Evolutionary conservation across 2,797 vertebrate genomes (phyloP).

Genomic region (Sylvilagus floridanus): DNA sequence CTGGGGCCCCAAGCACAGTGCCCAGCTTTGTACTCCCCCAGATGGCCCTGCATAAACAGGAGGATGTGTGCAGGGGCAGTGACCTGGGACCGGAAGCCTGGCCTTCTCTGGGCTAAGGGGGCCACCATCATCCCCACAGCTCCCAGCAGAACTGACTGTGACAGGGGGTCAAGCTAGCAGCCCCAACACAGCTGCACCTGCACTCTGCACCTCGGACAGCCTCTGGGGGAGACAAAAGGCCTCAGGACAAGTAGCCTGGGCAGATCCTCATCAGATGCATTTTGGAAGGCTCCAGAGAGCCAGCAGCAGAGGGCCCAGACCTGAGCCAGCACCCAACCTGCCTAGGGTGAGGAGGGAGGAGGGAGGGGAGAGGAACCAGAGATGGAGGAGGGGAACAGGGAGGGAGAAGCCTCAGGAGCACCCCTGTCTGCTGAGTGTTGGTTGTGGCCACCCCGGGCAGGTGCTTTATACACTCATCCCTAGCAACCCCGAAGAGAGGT

Average conservation of each 20-base stretch:
- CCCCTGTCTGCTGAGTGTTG: not conserved
- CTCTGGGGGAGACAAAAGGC: not conserved
- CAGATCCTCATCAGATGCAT: not conserved
- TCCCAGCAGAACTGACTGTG: not conserved
- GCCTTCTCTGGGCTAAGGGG: not conserved
- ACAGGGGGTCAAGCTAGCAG: rapidly evolving
- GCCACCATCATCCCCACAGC: not conserved
- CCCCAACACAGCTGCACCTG: too few relatives aligned
- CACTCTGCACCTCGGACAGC: not conserved
- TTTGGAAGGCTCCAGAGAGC: not conserved
- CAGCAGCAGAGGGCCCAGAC: not conserved
- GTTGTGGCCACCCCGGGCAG: not conserved
- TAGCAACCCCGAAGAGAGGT: not conserved
- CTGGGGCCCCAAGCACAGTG: not conserved
- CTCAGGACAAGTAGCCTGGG: not conserved
- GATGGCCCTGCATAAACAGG: not conserved
- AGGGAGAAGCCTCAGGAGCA: not conserved
- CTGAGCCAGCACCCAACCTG: not conserved
- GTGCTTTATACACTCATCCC: not conserved
- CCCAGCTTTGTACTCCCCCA: not conserved
- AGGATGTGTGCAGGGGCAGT: not conserved
- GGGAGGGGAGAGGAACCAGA: too few relatives aligned
- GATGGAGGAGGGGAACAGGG: not conserved
- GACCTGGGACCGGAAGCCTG: not conserved
- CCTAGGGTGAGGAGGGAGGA: not conserved